Base-by-base conservation (phyloP, 2,888 invertebrate species). In the Hydroisotoma schaefferi region DNA sequence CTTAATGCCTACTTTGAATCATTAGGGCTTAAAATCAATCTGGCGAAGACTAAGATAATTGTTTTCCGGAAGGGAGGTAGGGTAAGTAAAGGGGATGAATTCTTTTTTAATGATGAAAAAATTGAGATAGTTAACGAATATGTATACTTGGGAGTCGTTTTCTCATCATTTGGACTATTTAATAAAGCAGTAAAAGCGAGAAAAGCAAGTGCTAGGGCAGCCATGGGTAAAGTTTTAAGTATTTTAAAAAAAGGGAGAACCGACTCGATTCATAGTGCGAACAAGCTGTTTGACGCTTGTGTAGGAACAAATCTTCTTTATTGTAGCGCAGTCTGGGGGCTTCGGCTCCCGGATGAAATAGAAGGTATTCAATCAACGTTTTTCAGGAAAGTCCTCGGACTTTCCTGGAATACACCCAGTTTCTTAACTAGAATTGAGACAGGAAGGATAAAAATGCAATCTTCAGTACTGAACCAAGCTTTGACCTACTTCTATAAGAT, bases 11-110 rank as follows among this genome's bases (percentile, higher is more conserved):
- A 63, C 28, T 57, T 63, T 29, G n/a, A 37, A 0, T 22, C 28
- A 3, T 40, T 58, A 1, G 15, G 22, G 0, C 37, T 67, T 1
- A 20, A 46, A 1, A 59, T 63, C 0, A 67, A 67, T 27, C 15
- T 61, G 1, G 33, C 2, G 10, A 67, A 67, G 49, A 65, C 67
- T 3, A 64, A 67, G 49, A 27, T 65, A 2, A 52, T 67, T 3
- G 37, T 56, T 1, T 65, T 67, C 48, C 53, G 62, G n/a, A 64
- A 58, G 49, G 48, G 55, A 4, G 57, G 59, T 10, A 48, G 12
- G 29, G 10, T 48, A 20, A 48, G 18, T 15, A 46, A 27, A 20
- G 10, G 2, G 0, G n/a, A 22, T 3, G 37, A 28, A 1, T 64
- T 67, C 18, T 40, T 2, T 4, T 64, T 57, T 12, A 49, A 44